These are phyloP conservation scores for Chrysodeixis includens DNA, from an alignment of 2,888 invertebrate genomes.

Conservation along the genomic window DNA sequence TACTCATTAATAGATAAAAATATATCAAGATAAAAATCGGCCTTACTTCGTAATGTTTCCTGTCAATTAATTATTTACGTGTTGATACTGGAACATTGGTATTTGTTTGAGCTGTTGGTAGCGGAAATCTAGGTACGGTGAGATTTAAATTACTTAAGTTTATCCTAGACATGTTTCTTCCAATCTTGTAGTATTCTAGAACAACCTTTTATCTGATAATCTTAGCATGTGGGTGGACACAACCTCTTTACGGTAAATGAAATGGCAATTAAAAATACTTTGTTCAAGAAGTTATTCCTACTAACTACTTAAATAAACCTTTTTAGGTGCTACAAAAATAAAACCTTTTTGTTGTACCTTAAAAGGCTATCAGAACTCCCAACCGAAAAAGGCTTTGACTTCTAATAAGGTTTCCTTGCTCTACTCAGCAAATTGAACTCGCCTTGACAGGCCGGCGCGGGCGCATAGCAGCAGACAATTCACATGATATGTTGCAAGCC, in stretches of 20 bases:
- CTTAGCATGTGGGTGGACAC: no score
- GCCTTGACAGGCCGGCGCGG: conserved; percentile 52
- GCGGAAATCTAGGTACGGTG: not conserved
- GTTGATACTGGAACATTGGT: not conserved
- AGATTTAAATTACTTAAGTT: no score
- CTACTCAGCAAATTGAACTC: conserved; percentile 53
- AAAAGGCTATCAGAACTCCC: conserved; percentile 16
- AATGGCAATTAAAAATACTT: no score
- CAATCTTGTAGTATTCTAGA: no score
- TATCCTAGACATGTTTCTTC: no score
- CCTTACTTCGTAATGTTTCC: conserved; percentile 1
- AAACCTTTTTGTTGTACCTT: no score
- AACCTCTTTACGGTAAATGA: no score
- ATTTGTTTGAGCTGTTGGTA: not conserved
- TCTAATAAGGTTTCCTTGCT: conserved; percentile 39
- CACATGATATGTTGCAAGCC: conserved; percentile 43
- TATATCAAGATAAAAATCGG: not conserved
- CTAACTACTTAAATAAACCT: no score
- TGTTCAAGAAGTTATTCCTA: no score
- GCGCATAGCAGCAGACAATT: conserved; percentile 28
- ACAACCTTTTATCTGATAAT: no score
- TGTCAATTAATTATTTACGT: not conserved
- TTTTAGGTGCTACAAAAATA: not conserved
- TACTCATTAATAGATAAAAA: not conserved
- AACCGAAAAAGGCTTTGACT: conserved; percentile 20